Base-by-base conservation (phyloP, 2,888 invertebrate species). In the Calameuta filiformis region DNA sequence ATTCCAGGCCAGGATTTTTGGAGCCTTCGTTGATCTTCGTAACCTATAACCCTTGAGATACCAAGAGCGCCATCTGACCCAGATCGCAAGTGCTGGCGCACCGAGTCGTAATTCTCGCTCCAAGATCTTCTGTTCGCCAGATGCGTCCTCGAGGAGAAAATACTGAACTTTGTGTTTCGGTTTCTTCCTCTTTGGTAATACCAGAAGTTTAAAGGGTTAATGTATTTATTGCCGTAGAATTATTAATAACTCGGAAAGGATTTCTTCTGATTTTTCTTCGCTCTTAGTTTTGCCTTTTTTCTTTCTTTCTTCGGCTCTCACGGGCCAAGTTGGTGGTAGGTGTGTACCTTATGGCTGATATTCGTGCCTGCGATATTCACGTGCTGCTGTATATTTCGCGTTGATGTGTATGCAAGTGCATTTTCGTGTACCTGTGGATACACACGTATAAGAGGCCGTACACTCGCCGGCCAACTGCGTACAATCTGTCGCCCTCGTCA, bases 221-320 rank as follows among this genome's bases (percentile, higher is more conserved):
- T 3, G 35, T 9, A 23, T 23, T 23, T 56, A 56, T 6, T 56
- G 6, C 40, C 23, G 40, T 23, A 23, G 40, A 56, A 56, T 56
- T 56, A 56, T 56, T 56, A 56, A 56, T 56, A 56, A 56, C 40
- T 56, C 40, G 23, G 4, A 1, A 56, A 56, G 40, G 23, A 56
- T 56, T 56, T 56, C 23, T 56, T 56, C 9, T 73, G 35, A 68
- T 80, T 78, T 76, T 80, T 80, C 81, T 73, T 78, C 35, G 35
- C 71, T 37, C 35, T 73, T 71, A 35, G 56, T 73, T 35, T 71
- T 35, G 33, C 3, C 0, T 31, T 31, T 69, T 77, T 34, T 71
- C 75, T 79, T 68, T 33, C 69, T 73, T 75, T 76, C 73, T 77
- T 69, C 74, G n/a, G 23, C 35, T 73, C 76, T 76, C 40, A 9